A percentile compares a stretch with the other conserved stretches of the same genome.
Evolutionary conservation across 2,888 invertebrate species (phyloP).

Genomic region (Agrotis ipsilon): DNA sequence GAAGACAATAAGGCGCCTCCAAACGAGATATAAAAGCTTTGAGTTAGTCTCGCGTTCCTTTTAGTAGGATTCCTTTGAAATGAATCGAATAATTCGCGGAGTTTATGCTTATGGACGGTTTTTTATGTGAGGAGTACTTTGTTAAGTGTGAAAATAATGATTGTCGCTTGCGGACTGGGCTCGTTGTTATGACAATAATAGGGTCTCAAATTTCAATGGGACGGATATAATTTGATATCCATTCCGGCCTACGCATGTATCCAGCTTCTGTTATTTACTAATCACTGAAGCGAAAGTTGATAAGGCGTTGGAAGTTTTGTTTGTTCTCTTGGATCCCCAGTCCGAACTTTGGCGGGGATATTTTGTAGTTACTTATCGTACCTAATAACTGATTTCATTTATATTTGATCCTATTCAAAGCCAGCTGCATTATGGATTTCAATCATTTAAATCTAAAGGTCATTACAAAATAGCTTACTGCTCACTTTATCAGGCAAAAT

Average conservation of each 20-base stretch:
- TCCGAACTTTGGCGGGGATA: slow-evolving; percentile 32
- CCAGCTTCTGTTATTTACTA: slow-evolving; percentile 54
- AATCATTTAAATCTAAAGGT: slow-evolving; percentile 12
- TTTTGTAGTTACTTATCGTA: slow-evolving; percentile 47
- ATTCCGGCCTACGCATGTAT: slow-evolving; percentile 43
- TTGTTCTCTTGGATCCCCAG: slow-evolving; percentile 36
- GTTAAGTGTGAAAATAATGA: slow-evolving; percentile 82
- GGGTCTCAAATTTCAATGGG: slow-evolving; percentile 67
- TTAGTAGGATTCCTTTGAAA: slow-evolving; percentile 90
- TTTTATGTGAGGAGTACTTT: slow-evolving; percentile 83
- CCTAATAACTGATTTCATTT: slow-evolving; percentile 40
- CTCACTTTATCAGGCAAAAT: background rate
- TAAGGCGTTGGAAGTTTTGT: slow-evolving; percentile 58
- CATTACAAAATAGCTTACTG: background rate
- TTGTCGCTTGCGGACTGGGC: slow-evolving; percentile 68
- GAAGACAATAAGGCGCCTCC: slow-evolving; percentile 90
- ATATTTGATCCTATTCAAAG: slow-evolving; percentile 22
- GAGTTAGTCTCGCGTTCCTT: slow-evolving; percentile 89
- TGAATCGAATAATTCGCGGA: slow-evolving; percentile 90
- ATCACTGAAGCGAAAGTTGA: slow-evolving; percentile 63
- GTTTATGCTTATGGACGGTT: slow-evolving; percentile 85
- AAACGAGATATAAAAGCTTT: slow-evolving; percentile 91
- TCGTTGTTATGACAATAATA: slow-evolving; percentile 69
- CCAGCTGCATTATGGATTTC: slow-evolving; percentile 18
- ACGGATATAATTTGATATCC: slow-evolving; percentile 58